These are phyloP conservation scores for Gadopsis marmoratus DNA, from an alignment of 2,797 vertebrate genomes.

Conservation along the genomic window DNA sequence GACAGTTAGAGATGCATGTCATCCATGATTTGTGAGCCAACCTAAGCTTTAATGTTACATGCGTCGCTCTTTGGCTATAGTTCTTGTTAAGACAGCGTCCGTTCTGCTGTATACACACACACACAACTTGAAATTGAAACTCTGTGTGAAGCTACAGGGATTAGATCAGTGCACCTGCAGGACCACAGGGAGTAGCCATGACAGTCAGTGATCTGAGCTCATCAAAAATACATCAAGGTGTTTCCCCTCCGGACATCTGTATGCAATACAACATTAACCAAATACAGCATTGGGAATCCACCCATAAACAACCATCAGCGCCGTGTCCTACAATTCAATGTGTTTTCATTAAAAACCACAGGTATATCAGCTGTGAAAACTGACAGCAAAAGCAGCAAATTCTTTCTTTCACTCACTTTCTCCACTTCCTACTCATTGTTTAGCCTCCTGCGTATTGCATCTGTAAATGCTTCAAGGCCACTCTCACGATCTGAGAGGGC, in stretches of 20 bases:
- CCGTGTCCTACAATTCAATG: conserved; percentile 26
- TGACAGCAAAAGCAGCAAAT: conserved; percentile 12
- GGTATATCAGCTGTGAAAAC: background rate
- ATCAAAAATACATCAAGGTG: conserved; percentile 79
- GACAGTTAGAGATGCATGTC: background rate
- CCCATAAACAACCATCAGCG: conserved; percentile 48
- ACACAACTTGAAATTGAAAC: conserved; percentile 25
- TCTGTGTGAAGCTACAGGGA: conserved; percentile 26
- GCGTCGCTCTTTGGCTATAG: background rate
- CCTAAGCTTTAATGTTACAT: background rate
- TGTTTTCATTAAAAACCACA: conserved; percentile 22
- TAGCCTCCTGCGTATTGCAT: conserved; percentile 36
- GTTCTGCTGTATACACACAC: background rate
- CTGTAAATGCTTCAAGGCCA: conserved; percentile 12
- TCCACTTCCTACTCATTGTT: conserved; percentile 25
- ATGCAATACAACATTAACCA: conserved; percentile 74
- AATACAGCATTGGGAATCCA: conserved; percentile 32
- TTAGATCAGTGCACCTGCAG: conserved; percentile 49
- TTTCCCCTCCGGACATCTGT: conserved; percentile 66
- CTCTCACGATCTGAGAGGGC: background rate
- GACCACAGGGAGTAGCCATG: conserved; percentile 52
- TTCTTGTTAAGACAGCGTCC: background rate
- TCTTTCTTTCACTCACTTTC: conserved; percentile 8
- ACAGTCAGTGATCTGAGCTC: conserved; percentile 62
- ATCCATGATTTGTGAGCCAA: background rate